A percentile compares a stretch with the other conserved stretches of the same genome.
These are phyloP conservation scores for Epinotia ramella DNA, from an alignment of 2,888 invertebrate species.

Conservation along the genomic window DNA sequence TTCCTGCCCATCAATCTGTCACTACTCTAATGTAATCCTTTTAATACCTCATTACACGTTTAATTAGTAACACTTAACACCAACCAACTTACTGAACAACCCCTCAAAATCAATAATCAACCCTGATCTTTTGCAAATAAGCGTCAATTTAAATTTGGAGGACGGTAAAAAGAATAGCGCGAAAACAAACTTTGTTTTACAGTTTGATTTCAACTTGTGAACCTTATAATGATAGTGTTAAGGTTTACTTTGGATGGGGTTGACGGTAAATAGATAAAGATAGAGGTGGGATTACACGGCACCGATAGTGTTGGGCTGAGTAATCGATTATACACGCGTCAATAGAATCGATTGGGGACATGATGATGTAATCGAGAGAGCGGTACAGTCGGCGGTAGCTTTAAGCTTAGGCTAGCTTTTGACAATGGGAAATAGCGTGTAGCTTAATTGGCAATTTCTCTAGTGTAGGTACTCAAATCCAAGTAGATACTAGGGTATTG, in stretches of 20 bases:
- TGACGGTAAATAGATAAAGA: background rate
- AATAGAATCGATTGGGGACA: conserved; percentile 70
- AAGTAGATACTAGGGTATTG: too few species aligned
- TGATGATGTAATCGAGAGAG: conserved; percentile 69
- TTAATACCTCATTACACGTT: conserved; percentile 43
- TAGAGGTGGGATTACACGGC: conserved; percentile 36
- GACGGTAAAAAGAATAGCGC: background rate
- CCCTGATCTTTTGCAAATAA: conserved; percentile 9
- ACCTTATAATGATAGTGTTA: background rate
- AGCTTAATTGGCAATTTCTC: too few species aligned
- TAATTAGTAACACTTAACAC: conserved; percentile 43
- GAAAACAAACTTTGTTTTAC: conserved; percentile 14
- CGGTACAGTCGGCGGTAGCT: conserved; percentile 23
- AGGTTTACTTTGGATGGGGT: background rate
- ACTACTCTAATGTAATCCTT: conserved; percentile 38
- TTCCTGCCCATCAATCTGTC: conserved; percentile 38
- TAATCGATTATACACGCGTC: conserved; percentile 69
- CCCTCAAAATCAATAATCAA: background rate
- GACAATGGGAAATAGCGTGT: background rate
- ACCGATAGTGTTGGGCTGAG: conserved; percentile 56
- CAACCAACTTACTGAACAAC: background rate
- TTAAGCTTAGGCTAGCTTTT: background rate
- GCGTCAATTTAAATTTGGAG: conserved; percentile 4
- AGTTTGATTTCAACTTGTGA: background rate
- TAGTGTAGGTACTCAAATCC: too few species aligned